These are phyloP conservation scores for Telmatochromis brachygnathus DNA, from an alignment of 2,113 vertebrate species.

Conservation along the genomic window DNA sequence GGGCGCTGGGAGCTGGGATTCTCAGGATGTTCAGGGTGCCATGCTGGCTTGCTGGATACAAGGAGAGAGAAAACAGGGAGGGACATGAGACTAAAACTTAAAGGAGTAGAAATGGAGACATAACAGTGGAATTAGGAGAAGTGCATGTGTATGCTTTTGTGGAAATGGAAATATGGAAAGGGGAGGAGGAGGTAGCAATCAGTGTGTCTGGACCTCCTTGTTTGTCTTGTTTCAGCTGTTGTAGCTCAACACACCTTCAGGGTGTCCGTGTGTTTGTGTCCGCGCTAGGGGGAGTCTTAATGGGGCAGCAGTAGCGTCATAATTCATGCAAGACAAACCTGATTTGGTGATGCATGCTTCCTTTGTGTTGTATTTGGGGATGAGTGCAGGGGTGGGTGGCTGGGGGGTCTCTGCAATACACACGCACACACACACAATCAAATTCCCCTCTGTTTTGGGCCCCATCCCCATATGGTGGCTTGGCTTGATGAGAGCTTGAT, in stretches of 20 bases:
- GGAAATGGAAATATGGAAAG: background rate
- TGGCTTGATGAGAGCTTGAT: conserved; percentile 70
- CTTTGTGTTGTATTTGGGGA: conserved; percentile 62
- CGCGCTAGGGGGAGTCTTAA: conserved; percentile 28
- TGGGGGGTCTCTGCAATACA: background rate
- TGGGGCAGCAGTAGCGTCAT: conserved; percentile 51
- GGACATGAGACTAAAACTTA: background rate
- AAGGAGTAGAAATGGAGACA: background rate
- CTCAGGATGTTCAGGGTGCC: background rate
- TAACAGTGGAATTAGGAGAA: background rate
- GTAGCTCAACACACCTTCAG: conserved; percentile 52
- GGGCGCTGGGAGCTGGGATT: background rate
- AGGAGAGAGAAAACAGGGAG: background rate
- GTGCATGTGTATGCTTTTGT: background rate
- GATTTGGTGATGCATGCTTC: conserved; percentile 62
- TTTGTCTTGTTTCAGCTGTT: conserved; percentile 51
- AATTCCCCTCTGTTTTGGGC: conserved; percentile 57
- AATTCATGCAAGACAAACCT: conserved; percentile 68
- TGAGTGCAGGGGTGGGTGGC: background rate
- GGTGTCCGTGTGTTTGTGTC: conserved; percentile 8
- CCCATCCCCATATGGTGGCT: conserved; percentile 71
- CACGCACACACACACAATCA: conserved; percentile 19
- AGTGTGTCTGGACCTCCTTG: conserved; percentile 15
- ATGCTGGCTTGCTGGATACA: background rate
- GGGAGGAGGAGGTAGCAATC: conserved; percentile 33